Base-by-base conservation (phyloP, 2,113 vertebrate species). In the Bubalus kerabau region DNA sequence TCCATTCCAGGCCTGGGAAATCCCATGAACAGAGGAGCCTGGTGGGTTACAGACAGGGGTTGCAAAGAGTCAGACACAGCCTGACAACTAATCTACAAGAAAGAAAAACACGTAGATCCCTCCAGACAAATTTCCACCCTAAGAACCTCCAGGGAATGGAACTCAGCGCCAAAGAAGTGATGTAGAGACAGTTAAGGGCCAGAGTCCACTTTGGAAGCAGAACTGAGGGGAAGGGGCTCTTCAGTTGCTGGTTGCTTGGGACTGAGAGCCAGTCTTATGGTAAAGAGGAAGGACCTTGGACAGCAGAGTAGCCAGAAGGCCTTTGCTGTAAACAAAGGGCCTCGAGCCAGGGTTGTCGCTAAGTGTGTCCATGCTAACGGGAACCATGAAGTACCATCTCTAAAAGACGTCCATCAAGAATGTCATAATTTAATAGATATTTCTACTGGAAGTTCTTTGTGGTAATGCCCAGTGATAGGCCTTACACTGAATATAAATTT, bases 131-230 rank as follows among this genome's bases (percentile, higher is more conserved):
- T 6, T 9, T 14, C 2, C 6, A 67, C 2, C 36, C 32, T 74
- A 91, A 82, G 60, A 57, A 56, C 8, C 2, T 71, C 23, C 30
- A 64, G 5, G 76, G 12, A 83, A n/a, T 5, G 7, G 1, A 28
- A 23, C 52, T n/a, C 11, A 26, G 21, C 6, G 84, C 36, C 80
- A 43, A 84, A 71, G 76, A 74, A 23, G 24, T n/a, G 5, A 87
- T 7, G 2, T 5, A 8, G 8, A 78, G 8, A 43, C 6, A 9
- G 0, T 36, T 28, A 32, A 1, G 15, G 57, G 7, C 3, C 81
- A 52, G 30, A 10, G 3, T 17, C 32, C 13, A 36, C 26, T 13
- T 32, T 52, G 10, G 28, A 30, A 71, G 6, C 74, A 64, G 36
- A 46, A 40, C 7, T 13, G 21, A 6, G 12, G 17, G 43, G 1